Percentiles rank a stretch among this genome's conserved stretches.
Conservation (phyloP, 35 echinoderm and acorn worm species). For the Apostichopus japonicus region DNA sequence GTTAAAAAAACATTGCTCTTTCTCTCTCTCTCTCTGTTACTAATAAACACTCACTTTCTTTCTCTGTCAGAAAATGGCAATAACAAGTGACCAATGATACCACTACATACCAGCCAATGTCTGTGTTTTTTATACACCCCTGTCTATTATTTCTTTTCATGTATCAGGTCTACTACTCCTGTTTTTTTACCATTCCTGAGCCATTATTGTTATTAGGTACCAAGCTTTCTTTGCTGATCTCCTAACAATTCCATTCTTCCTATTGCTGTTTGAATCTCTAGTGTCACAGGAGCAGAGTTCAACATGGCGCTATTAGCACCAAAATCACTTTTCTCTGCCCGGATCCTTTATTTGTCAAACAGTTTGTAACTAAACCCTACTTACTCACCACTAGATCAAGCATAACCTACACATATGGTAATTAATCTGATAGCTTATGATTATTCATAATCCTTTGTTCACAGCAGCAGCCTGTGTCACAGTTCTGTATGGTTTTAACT, state of each 20-base stretch:
- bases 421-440: constrained; percentile 39
- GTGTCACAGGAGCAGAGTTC: constrained; percentile 50
- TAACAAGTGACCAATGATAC: no score
- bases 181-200: background rate
- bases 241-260: background rate
- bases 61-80: no score
- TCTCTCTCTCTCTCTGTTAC: no score
- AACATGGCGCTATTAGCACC: constrained; percentile 45
- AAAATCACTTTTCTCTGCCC: constrained; percentile 24
- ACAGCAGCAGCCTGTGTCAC: constrained; percentile 6
- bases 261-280: background rate
- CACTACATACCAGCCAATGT: no score
- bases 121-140: no score
- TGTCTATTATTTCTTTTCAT: background rate
- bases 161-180: background rate
- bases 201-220: no score
- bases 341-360: constrained; percentile 50
- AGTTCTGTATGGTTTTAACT: background rate
- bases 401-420: constrained; percentile 53
- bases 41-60: no score
- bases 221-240: background rate
- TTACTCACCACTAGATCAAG: constrained; percentile 32
- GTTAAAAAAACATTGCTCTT: no score
- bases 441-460: constrained; percentile 50
- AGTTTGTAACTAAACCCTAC: constrained; percentile 51